Percentiles rank a stretch among this genome's conserved stretches.
Evolutionary conservation across 2,797 vertebrate genomes (phyloP).

Genomic region (Sebastes miniatus): DNA sequence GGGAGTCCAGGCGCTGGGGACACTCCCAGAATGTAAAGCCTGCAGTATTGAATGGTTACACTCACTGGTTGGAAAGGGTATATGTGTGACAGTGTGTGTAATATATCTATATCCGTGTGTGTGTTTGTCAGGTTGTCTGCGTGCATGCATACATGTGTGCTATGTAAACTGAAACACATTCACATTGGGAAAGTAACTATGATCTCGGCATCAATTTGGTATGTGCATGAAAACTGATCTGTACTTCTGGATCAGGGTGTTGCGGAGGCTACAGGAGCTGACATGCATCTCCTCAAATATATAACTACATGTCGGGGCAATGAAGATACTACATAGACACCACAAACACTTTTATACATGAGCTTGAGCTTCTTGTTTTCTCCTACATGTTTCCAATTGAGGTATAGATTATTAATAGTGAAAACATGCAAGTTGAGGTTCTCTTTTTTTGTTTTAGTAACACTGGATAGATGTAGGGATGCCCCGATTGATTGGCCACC

Average conservation of each 20-base stretch:
- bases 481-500: not conserved
- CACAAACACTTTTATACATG: not conserved
- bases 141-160: not conserved
- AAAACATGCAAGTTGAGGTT: not conserved
- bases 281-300: not conserved
- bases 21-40: constrained; percentile 65
- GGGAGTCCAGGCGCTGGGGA: constrained; percentile 43
- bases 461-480: not conserved
- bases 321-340: not conserved
- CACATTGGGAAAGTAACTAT: not conserved
- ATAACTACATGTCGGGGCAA: not conserved
- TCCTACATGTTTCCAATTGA: not conserved
- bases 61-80: constrained; percentile 8
- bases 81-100: constrained; percentile 19
- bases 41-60: constrained; percentile 46
- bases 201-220: not conserved
- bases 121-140: constrained; percentile 7
- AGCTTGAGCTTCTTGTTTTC: not conserved
- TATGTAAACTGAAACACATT: constrained; percentile 5
- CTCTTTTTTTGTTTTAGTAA: not conserved
- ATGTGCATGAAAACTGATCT: not conserved
- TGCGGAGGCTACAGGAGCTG: not conserved
- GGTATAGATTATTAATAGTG: not conserved
- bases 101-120: constrained; percentile 20
- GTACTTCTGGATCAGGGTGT: not conserved